A percentile compares a stretch with the other conserved stretches of the same genome.
phyloP scores from a whole-genome alignment of 2,888 invertebrate genomes.

The Chesias legatella region DNA sequence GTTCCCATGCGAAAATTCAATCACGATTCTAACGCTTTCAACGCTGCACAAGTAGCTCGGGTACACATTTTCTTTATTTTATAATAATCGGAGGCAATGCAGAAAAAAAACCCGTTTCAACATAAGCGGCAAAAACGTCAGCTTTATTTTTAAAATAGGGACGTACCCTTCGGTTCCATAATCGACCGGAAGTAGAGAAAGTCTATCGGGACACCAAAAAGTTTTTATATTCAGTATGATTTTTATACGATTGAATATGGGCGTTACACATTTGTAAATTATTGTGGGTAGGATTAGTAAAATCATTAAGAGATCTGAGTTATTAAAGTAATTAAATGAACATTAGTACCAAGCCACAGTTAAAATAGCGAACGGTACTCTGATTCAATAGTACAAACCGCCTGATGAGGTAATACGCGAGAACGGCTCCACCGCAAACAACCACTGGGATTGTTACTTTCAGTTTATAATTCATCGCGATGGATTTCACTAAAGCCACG shows the following conservation, averaged over 20 bases:
- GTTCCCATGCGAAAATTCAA: constrained; percentile 22
- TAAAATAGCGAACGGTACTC: neutral
- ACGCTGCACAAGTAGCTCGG: constrained; percentile 71
- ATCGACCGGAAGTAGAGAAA: constrained; percentile 40
- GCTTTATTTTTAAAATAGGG: constrained; percentile 46
- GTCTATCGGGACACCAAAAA: constrained; percentile 33
- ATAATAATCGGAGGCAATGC: no score
- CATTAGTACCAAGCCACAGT: neutral
- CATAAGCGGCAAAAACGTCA: constrained; percentile 12
- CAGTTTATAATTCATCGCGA: constrained; percentile 72
- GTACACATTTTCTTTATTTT: constrained; percentile 58
- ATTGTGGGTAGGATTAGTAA: no score
- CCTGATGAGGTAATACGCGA: constrained; percentile 77
- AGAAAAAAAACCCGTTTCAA: neutral
- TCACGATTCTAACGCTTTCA: constrained; percentile 66
- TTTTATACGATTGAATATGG: no score
- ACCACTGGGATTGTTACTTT: constrained; percentile 74
- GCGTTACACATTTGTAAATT: no score
- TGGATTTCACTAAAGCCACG: constrained; percentile 31
- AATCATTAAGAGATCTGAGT: no score
- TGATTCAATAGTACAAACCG: constrained; percentile 62
- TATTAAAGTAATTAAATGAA: neutral
- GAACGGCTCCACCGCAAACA: constrained; percentile 76
- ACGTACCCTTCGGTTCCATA: constrained; percentile 48
- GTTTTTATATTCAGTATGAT: constrained; percentile 8